Evolutionary conservation across 2,113 vertebrate genomes (phyloP).

Genomic region (Tetrao urogallus): DNA sequence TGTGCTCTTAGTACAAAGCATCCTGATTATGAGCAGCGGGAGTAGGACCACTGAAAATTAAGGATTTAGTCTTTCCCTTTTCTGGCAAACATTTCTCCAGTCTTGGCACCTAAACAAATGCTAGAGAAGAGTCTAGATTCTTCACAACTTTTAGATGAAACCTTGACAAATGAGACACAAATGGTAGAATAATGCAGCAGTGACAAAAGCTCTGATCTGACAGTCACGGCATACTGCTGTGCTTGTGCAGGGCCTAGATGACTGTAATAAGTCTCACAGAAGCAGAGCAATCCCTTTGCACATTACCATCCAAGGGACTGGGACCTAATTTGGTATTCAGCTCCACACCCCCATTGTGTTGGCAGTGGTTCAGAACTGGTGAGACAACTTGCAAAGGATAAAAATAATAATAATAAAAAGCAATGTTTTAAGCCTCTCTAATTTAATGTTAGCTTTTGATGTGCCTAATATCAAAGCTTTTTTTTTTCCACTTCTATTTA

Average conservation of each 20-base stretch:
- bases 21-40: not conserved
- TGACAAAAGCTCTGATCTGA: not conserved
- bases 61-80: not conserved
- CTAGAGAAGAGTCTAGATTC: not conserved
- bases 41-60: not conserved
- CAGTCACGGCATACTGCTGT: not conserved
- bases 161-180: not conserved
- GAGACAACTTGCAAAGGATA: not conserved
- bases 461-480: conserved; percentile 57
- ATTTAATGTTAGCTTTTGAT: conserved; percentile 51
- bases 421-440: conserved; percentile 31
- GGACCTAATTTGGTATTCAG: not conserved
- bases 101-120: not conserved
- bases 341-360: not conserved
- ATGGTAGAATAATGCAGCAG: not conserved
- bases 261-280: not conserved
- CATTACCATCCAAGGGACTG: not conserved
- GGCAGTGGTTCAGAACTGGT: conserved; percentile 12
- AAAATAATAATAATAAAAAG: not conserved
- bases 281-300: not conserved
- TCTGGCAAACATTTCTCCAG: not conserved
- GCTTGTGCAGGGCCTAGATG: not conserved
- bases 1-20: not conserved
- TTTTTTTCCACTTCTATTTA: conserved; percentile 63
- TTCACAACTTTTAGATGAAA: not conserved